A percentile compares a stretch with the other conserved stretches of the same genome.
Evolutionary conservation across 1,140 invertebrate genomes (phyloP).

Genomic region (Philotrypesis tridentata): DNA sequence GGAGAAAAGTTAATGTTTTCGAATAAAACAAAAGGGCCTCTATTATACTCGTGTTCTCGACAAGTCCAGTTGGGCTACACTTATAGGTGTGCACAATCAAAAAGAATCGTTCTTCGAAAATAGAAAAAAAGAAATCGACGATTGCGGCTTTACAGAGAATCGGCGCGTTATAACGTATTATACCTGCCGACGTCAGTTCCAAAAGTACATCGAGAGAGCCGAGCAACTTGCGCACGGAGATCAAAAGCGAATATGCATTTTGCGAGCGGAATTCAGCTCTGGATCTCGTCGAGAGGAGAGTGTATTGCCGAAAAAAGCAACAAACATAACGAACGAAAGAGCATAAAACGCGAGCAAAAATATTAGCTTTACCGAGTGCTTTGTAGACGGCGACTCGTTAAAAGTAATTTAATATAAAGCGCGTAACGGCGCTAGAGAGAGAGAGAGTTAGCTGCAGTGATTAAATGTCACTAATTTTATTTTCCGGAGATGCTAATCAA

Average conservation of each 20-base stretch:
- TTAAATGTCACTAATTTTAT: neutral
- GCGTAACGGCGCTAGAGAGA: no score
- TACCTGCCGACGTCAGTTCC: conserved; percentile 32
- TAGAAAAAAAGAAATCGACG: neutral
- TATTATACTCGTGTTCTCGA: no score
- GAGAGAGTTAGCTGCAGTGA: no score
- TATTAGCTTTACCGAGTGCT: neutral
- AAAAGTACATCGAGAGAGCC: conserved; percentile 18
- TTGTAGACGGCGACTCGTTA: conserved; percentile 9
- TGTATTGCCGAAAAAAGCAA: neutral
- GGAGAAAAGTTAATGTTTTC: no score
- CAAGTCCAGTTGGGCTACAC: no score
- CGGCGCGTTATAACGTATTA: no score
- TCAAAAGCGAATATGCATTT: conserved; percentile 19
- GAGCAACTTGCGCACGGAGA: neutral
- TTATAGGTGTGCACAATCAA: no score
- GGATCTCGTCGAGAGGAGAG: neutral
- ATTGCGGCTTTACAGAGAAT: no score
- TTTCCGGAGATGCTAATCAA: neutral
- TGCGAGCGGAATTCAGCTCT: neutral
- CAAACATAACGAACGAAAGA: neutral
- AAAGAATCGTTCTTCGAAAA: no score
- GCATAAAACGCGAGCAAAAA: neutral
- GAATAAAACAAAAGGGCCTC: no score
- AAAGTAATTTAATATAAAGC: conserved; percentile 12